phyloP scores from a whole-genome alignment of 1,140 invertebrate genomes.

The Microplitis mediator region DNA sequence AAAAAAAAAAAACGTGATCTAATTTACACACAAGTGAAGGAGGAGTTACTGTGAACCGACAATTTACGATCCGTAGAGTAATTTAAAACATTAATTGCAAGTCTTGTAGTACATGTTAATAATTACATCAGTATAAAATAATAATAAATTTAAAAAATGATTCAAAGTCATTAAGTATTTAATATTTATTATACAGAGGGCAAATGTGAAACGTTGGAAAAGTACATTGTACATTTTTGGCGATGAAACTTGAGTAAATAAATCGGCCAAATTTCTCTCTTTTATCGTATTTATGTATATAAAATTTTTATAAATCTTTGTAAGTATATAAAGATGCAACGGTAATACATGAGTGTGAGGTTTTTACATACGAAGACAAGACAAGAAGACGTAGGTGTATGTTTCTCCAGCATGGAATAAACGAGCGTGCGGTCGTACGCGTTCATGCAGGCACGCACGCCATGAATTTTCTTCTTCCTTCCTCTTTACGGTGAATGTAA shows the following conservation, averaged over 20 bases:
- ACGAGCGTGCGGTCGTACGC: constrained; percentile 29
- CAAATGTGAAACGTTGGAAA: neutral
- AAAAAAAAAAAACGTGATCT: neutral
- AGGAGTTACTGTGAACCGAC: neutral
- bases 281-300: neutral
- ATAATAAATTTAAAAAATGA: neutral
- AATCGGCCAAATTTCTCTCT: neutral
- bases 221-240: constrained; percentile 10
- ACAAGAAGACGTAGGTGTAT: constrained; percentile 14
- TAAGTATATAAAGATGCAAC: neutral
- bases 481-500: constrained; percentile 3
- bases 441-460: constrained; percentile 34
- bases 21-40: neutral
- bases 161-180: no score
- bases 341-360: neutral
- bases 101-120: neutral
- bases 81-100: constrained; percentile 6
- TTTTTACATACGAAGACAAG: neutral
- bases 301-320: neutral
- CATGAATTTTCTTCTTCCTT: constrained; percentile 22
- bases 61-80: constrained; percentile 11
- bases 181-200: neutral
- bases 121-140: neutral
- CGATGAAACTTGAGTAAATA: constrained; percentile 2
- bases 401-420: constrained; percentile 27